A percentile compares a stretch with the other conserved stretches of the same genome.
Evolutionary conservation across 2,888 invertebrate species (phyloP).

Genomic region (Nematopogon swammerdamellus): DNA sequence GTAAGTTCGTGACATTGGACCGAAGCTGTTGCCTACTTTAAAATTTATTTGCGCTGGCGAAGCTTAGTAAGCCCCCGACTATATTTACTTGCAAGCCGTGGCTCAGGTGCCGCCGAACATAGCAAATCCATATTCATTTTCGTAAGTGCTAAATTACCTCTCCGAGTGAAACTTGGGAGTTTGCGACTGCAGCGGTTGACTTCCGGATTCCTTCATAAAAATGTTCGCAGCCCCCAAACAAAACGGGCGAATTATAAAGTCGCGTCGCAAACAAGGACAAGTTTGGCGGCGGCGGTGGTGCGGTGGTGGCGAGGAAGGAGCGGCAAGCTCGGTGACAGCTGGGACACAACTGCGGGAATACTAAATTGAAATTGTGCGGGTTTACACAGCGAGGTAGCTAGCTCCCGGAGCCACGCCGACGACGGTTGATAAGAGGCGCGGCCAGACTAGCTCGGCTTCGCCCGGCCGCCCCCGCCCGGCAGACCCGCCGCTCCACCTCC

Average conservation of each 20-base stretch:
- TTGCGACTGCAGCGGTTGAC: neutral
- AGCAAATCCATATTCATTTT: slow-evolving; percentile 12
- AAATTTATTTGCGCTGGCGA: neutral
- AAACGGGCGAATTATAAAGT: neutral
- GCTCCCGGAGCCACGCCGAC: too few species aligned
- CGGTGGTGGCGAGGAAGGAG: too few species aligned
- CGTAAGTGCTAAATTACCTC: neutral
- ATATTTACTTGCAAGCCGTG: neutral
- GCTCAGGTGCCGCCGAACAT: slow-evolving; percentile 11
- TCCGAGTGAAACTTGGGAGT: neutral
- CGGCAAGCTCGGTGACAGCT: neutral
- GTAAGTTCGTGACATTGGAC: neutral
- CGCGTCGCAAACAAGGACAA: neutral
- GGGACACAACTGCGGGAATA: neutral
- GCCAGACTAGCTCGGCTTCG: too few species aligned
- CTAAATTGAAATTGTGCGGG: neutral
- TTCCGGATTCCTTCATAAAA: neutral
- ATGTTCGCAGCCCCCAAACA: neutral
- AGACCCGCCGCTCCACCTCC: too few species aligned
- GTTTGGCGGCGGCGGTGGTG: neutral
- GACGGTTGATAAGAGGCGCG: neutral
- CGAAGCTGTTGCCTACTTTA: neutral
- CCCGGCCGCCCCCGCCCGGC: too few species aligned
- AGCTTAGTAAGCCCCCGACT: neutral
- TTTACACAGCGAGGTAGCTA: neutral